Conservation (phyloP, 1,140 invertebrate genomes). For the Lamellibrachia luymesi region DNA sequence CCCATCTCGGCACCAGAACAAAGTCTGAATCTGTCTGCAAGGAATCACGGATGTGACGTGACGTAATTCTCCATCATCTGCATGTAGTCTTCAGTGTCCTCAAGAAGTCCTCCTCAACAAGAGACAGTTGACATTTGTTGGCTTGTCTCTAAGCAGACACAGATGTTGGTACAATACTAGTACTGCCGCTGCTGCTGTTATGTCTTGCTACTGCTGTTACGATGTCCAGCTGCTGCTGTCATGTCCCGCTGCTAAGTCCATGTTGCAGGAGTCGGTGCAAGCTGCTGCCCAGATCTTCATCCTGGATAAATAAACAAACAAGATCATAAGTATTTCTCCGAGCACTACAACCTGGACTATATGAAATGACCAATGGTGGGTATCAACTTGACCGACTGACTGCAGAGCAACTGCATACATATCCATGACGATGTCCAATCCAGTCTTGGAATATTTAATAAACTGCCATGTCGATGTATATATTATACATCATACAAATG, state of each 20-base stretch:
- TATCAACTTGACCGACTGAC: not conserved
- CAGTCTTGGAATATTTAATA: not conserved
- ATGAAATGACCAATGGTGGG: not conserved
- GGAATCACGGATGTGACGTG: not conserved
- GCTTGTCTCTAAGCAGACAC: not conserved
- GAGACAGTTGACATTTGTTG: not conserved
- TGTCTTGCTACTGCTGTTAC: not conserved
- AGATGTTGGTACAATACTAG: not conserved
- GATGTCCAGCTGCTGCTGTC: not conserved
- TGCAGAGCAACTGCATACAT: not conserved
- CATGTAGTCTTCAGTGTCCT: not conserved
- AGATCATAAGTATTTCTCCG: not conserved
- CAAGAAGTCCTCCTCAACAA: not conserved
- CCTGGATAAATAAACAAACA: constrained; percentile 53
- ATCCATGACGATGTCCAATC: not conserved
- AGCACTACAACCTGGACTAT: not conserved
- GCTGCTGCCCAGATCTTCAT: constrained; percentile 89
- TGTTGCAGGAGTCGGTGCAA: constrained; percentile 62
- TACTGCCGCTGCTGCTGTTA: not conserved
- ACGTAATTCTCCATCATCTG: not conserved
- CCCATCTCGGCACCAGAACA: not conserved
- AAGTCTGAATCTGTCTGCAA: not conserved
- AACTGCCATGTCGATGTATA: not conserved
- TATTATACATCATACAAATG: not conserved
- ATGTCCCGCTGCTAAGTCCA: not conserved